Percentiles rank a stretch among this genome's conserved stretches.
Conservation (phyloP, 2,113 vertebrate genomes). For the Geothlypis trichas region DNA sequence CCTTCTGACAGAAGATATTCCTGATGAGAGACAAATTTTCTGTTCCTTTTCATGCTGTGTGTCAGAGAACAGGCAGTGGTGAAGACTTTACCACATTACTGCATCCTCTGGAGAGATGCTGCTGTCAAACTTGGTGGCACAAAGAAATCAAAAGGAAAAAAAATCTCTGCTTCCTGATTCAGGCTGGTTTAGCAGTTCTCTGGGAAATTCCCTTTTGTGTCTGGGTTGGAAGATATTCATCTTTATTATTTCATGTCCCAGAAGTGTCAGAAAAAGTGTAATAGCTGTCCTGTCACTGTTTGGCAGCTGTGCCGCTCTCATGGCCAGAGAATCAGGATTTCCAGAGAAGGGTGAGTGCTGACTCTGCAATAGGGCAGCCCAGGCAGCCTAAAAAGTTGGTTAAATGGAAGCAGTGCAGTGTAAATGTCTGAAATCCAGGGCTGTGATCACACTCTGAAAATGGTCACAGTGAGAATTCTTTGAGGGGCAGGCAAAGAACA, state of each 20-base stretch:
- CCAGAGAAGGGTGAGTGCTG: neutral
- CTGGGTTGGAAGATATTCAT: neutral
- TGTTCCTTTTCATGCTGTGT: neutral
- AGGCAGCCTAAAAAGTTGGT: neutral
- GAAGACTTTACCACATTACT: neutral
- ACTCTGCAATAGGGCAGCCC: neutral
- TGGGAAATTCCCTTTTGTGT: neutral
- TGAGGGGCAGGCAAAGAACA: neutral
- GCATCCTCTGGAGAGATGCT: neutral
- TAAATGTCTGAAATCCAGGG: neutral
- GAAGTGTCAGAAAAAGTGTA: neutral
- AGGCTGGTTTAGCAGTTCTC: neutral
- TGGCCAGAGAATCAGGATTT: neutral
- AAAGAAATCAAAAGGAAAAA: neutral
- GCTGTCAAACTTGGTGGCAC: neutral
- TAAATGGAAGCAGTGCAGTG: neutral
- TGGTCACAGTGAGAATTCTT: neutral
- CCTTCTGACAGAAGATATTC: neutral
- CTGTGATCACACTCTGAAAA: neutral
- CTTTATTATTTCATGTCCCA: neutral
- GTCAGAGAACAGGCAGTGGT: neutral
- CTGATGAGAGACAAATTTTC: neutral
- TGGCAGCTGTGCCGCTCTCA: neutral
- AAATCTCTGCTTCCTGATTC: neutral
- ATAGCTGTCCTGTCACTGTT: neutral